A percentile compares a stretch with the other conserved stretches of the same genome.
phyloP scores from a whole-genome alignment of 1,140 invertebrate species.

The fruit fly (Drosophila melanogaster) region DNA sequence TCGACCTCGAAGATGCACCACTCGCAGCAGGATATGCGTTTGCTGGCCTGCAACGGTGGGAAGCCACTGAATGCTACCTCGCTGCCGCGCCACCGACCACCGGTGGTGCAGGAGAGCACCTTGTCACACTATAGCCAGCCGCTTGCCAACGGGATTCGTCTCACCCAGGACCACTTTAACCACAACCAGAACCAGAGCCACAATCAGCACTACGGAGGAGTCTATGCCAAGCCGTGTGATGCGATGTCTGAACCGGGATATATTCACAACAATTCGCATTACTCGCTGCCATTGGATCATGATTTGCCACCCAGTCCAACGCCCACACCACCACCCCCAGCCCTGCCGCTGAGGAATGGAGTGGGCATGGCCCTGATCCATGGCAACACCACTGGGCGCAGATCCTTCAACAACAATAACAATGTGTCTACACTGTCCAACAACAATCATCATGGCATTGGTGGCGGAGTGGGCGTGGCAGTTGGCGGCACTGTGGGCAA shows the following conservation, averaged over 20 bases:
- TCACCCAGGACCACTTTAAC: constrained; percentile 83
- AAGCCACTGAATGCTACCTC: constrained; percentile 58
- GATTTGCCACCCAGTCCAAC: constrained; percentile 69
- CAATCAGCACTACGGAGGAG: constrained; percentile 61
- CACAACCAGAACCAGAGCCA: constrained; percentile 49
- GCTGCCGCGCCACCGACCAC: constrained; percentile 30
- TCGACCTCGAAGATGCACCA: constrained; percentile 50
- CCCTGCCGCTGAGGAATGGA: constrained; percentile 75
- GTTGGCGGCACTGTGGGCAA: constrained; percentile 42
- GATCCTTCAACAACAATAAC: constrained; percentile 74
- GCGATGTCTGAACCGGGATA: constrained; percentile 69
- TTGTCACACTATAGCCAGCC: constrained; percentile 80
- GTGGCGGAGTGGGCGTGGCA: constrained; percentile 26
- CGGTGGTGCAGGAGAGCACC: constrained; percentile 68
- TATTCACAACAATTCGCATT: constrained; percentile 81
- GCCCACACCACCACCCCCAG: constrained; percentile 76
- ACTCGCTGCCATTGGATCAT: constrained; percentile 78
- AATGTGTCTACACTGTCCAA: constrained; percentile 70
- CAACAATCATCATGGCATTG: constrained; percentile 58
- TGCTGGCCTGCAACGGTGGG: constrained; percentile 63
- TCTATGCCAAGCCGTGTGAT: constrained; percentile 73
- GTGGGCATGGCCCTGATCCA: constrained; percentile 70
- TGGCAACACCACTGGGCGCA: constrained; percentile 72
- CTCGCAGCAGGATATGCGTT: constrained; percentile 74
- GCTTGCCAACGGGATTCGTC: constrained; percentile 69